phyloP scores from a whole-genome alignment of 1,140 invertebrate genomes.

The Drosophila burlai region DNA sequence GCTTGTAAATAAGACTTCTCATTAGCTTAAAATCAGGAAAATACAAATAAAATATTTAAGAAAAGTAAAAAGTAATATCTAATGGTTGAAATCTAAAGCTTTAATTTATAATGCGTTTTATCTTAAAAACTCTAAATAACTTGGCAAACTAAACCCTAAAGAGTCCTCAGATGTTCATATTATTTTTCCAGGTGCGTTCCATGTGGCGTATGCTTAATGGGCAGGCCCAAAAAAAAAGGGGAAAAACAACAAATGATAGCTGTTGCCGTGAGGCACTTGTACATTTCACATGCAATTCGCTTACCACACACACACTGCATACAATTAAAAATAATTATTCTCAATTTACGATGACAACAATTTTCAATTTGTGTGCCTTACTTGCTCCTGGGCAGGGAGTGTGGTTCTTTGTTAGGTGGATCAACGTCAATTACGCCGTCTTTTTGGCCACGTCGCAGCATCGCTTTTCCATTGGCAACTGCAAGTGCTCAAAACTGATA shows the following conservation, averaged over 20 bases:
- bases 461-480: slow-evolving; percentile 14
- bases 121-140: too few species aligned
- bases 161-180: neutral
- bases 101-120: too few species aligned
- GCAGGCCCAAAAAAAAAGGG: neutral
- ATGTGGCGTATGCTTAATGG: slow-evolving; percentile 45
- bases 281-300: slow-evolving; percentile 67
- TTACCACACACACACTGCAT: slow-evolving; percentile 50
- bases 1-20: neutral
- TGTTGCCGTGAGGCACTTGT: slow-evolving; percentile 20
- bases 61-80: neutral
- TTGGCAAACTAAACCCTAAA: neutral
- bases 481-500: slow-evolving; percentile 21
- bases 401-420: slow-evolving; percentile 44
- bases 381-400: slow-evolving; percentile 20
- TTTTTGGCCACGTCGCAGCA: slow-evolving; percentile 23
- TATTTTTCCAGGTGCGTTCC: slow-evolving; percentile 11
- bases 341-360: slow-evolving; percentile 80
- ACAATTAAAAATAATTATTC: slow-evolving; percentile 81
- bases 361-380: slow-evolving; percentile 77
- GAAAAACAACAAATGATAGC: neutral
- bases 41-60: neutral
- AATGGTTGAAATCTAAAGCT: neutral
- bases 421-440: slow-evolving; percentile 45
- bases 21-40: neutral